phyloP scores from a whole-genome alignment of 2,113 vertebrate genomes.

The Microcebus griseorufus region DNA sequence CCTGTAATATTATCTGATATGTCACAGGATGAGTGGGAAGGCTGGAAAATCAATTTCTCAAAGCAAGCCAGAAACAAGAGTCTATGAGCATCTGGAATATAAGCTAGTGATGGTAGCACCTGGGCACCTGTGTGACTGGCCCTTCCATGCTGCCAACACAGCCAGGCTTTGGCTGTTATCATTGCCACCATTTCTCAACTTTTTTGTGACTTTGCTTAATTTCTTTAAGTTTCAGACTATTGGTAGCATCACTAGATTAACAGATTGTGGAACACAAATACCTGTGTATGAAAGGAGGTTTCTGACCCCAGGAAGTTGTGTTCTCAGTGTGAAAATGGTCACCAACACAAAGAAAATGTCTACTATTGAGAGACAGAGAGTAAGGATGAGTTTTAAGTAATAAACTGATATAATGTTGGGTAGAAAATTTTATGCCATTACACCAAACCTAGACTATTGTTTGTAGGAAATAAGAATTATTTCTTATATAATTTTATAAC shows the following conservation, averaged over 20 bases:
- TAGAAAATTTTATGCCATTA: neutral
- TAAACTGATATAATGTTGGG: neutral
- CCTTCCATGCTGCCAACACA: rapidly evolving
- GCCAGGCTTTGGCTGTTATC: neutral
- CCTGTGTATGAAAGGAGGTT: neutral
- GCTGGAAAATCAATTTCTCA: neutral
- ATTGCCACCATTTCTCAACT: neutral
- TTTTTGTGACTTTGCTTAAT: neutral
- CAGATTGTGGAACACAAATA: neutral
- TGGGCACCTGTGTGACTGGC: rapidly evolving
- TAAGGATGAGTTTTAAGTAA: neutral
- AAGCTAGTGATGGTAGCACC: neutral
- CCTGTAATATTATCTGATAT: neutral
- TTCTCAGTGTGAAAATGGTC: neutral
- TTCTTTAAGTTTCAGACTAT: neutral
- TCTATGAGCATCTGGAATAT: neutral
- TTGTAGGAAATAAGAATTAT: neutral
- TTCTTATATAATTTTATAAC: neutral
- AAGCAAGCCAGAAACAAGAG: neutral
- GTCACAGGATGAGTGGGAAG: neutral
- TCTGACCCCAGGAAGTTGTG: neutral
- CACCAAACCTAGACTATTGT: neutral
- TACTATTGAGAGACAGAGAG: neutral
- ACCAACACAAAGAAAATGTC: neutral
- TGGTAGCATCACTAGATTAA: neutral